Conservation (phyloP, 2,888 invertebrate species). For the Pseudococcus viburni region DNA sequence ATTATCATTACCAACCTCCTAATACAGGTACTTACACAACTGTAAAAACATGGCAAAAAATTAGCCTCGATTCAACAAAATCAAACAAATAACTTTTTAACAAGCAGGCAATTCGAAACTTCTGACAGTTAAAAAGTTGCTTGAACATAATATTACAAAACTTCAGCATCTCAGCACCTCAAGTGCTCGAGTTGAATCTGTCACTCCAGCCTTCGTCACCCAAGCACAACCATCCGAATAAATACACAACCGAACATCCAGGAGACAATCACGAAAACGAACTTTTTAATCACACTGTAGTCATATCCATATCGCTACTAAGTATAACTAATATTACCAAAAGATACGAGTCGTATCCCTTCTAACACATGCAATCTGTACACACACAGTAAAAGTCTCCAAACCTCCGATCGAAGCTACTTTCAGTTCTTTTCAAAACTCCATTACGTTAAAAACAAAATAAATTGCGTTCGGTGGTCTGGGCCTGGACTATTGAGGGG, state of each 20-base stretch:
- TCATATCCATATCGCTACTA: slow-evolving; percentile 34
- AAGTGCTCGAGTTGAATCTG: neutral
- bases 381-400: slow-evolving; percentile 3
- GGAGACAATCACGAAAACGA: neutral
- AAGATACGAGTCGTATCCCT: slow-evolving; percentile 38
- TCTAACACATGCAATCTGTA: neutral
- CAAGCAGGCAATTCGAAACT: slow-evolving; percentile 47
- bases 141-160: slow-evolving; percentile 3
- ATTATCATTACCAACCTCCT: too few relatives aligned
- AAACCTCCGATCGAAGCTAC: neutral
- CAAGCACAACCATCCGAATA: neutral
- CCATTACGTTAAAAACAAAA: slow-evolving; percentile 66
- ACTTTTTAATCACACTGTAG: slow-evolving; percentile 57
- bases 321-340: slow-evolving; percentile 30
- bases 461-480: slow-evolving; percentile 59
- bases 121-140: slow-evolving; percentile 52
- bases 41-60: slow-evolving; percentile 29
- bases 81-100: neutral
- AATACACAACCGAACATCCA: neutral
- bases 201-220: neutral
- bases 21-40: too few relatives aligned
- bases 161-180: neutral
- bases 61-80: neutral
- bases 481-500: slow-evolving; percentile 47
- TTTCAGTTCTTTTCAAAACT: slow-evolving; percentile 58